phyloP scores from a whole-genome alignment of 2,888 invertebrate genomes.

The Microchrysa polita region DNA sequence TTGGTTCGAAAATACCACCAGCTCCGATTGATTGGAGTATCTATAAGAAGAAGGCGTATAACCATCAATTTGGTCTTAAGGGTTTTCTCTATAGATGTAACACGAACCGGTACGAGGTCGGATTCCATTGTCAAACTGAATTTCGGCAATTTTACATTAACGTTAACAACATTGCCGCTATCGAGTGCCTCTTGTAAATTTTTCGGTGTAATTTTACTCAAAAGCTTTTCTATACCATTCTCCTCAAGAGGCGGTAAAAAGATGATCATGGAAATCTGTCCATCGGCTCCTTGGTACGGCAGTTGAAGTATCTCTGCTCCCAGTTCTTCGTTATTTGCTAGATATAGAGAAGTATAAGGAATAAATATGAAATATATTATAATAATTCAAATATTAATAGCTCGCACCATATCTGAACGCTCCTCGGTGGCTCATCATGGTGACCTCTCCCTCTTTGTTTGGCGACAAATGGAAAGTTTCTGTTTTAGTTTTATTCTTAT shows the following conservation, averaged over 20 bases:
- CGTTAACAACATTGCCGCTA: conserved; percentile 74
- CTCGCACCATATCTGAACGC: conserved; percentile 79
- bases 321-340: conserved; percentile 80
- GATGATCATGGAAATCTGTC: conserved; percentile 85
- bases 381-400: conserved; percentile 3
- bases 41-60: conserved; percentile 60
- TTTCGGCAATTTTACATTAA: conserved; percentile 82
- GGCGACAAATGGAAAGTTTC: conserved; percentile 80
- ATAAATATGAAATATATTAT: background rate
- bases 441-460: conserved; percentile 76
- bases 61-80: too few species aligned
- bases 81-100: too few species aligned
- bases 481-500: conserved; percentile 73
- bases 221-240: conserved; percentile 73
- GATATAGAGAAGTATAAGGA: conserved; percentile 57
- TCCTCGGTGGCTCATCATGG: conserved; percentile 90
- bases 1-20: conserved; percentile 71
- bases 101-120: conserved; percentile 74
- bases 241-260: conserved; percentile 79
- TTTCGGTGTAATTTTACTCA: conserved; percentile 75
- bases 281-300: conserved; percentile 79
- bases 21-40: conserved; percentile 76
- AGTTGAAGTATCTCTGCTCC: conserved; percentile 84
- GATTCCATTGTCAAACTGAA: conserved; percentile 81
- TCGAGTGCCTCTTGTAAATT: conserved; percentile 73